A percentile compares a stretch with the other conserved stretches of the same genome.
Conservation (phyloP, 2,113 vertebrate genomes). For the Calidris pygmaea region DNA sequence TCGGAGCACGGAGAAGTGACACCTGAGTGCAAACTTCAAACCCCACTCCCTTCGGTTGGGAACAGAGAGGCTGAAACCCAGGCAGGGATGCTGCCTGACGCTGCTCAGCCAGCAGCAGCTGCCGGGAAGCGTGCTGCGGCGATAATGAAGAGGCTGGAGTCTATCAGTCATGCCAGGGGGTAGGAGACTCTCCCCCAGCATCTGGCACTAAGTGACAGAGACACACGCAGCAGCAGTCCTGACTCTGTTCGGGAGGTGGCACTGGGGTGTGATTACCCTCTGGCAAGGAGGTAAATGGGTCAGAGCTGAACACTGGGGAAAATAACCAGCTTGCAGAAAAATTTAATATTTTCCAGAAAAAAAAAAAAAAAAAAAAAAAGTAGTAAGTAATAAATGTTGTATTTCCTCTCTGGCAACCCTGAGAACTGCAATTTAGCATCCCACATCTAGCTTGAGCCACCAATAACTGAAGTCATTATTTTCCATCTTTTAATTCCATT, state of each 20-base stretch:
- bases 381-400: background rate
- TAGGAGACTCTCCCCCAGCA: background rate
- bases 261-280: conserved; percentile 37
- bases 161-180: background rate
- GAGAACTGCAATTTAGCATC: background rate
- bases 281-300: conserved; percentile 57
- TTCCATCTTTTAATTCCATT: conserved; percentile 25
- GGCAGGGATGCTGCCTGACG: background rate
- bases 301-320: conserved; percentile 12
- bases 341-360: background rate
- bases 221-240: conserved; percentile 17
- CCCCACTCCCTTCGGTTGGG: background rate
- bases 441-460: background rate
- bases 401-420: conserved; percentile 15
- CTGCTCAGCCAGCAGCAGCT: background rate
- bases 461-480: background rate
- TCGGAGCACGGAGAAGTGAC: background rate
- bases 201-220: conserved; percentile 16
- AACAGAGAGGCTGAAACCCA: background rate
- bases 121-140: background rate
- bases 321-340: conserved; percentile 28
- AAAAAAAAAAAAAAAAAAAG: background rate
- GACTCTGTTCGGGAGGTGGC: conserved; percentile 22
- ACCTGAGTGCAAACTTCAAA: background rate
- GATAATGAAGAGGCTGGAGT: background rate